phyloP scores from a whole-genome alignment of 2,797 vertebrate species.

The Scolopax rusticola region DNA sequence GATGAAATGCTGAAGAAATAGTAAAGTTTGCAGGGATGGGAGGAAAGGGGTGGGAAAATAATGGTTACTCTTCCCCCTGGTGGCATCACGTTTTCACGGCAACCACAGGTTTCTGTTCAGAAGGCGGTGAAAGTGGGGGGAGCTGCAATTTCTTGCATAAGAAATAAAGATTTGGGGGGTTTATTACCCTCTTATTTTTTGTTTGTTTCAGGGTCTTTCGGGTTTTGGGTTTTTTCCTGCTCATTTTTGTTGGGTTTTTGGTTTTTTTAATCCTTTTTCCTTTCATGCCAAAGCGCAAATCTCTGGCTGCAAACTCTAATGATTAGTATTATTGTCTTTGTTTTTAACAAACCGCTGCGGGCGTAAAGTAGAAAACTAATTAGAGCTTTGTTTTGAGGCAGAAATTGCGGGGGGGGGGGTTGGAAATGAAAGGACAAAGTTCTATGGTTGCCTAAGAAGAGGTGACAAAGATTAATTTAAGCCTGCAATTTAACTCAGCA shows the following conservation, averaged over 20 bases:
- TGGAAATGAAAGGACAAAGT: background rate
- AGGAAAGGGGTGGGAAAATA: accelerated
- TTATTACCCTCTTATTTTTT: background rate
- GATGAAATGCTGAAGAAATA: background rate
- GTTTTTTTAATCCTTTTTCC: background rate
- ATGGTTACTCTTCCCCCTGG: background rate
- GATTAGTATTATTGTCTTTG: background rate
- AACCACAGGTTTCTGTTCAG: background rate
- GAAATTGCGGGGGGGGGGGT: background rate
- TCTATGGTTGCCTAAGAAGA: background rate
- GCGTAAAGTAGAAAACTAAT: background rate
- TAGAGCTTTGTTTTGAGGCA: background rate
- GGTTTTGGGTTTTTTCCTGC: no score
- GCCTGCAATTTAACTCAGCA: background rate
- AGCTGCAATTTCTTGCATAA: background rate
- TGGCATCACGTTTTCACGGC: no score
- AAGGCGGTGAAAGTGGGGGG: background rate
- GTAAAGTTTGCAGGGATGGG: no score
- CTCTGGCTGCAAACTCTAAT: background rate
- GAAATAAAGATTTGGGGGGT: background rate
- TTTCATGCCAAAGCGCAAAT: background rate
- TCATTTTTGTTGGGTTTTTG: background rate
- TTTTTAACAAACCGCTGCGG: background rate
- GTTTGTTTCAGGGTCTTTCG: background rate
- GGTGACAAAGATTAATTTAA: background rate